These are phyloP conservation scores for Neodiprion pinetum DNA, from an alignment of 1,140 invertebrate species.

Conservation along the genomic window DNA sequence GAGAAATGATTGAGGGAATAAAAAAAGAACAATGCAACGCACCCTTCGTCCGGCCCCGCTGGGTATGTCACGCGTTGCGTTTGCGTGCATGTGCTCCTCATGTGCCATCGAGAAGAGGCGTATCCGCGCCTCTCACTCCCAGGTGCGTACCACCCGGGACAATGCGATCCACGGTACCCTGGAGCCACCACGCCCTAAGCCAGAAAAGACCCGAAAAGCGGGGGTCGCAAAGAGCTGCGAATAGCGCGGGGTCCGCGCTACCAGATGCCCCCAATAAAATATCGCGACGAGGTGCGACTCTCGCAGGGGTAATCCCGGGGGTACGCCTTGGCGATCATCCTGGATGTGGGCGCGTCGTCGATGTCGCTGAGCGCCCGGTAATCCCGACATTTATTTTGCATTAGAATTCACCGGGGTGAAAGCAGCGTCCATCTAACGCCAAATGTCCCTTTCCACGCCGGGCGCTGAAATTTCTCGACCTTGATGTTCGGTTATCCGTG, in stretches of 20 bases:
- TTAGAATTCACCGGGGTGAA: background rate
- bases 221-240: background rate
- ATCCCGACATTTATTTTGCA: slow-evolving; percentile 6
- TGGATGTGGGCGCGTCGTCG: background rate
- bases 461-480: no score
- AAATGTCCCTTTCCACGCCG: no score
- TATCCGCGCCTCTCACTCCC: slow-evolving; percentile 46
- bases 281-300: no score
- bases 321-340: slow-evolving; percentile 1
- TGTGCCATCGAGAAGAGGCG: slow-evolving; percentile 34
- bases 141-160: slow-evolving; percentile 40
- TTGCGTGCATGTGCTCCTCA: background rate
- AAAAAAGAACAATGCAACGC: background rate
- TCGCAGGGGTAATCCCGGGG: background rate
- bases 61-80: background rate
- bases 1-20: background rate
- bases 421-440: no score
- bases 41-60: background rate
- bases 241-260: background rate
- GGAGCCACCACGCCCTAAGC: background rate
- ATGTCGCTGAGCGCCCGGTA: background rate
- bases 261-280: background rate
- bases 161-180: slow-evolving; percentile 1
- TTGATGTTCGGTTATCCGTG: no score
- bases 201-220: background rate